phyloP scores from a whole-genome alignment of 2,888 invertebrate genomes.

The Philereme vetulata region DNA sequence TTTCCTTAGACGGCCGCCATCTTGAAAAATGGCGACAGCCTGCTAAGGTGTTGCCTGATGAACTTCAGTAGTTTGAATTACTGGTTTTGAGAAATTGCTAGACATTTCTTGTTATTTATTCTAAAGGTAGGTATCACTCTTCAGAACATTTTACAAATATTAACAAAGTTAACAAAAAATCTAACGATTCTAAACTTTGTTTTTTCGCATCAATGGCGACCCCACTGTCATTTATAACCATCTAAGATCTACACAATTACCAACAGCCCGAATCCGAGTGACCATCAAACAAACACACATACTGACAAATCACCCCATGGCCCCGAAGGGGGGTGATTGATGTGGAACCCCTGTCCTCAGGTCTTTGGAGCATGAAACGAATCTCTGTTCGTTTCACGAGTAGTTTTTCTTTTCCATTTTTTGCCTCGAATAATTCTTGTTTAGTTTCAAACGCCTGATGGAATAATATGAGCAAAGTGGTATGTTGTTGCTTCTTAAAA shows the following conservation, averaged over 20 bases:
- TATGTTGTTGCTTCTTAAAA: conserved; percentile 13
- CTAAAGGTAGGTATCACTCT: neutral
- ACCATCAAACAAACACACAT: conserved; percentile 48
- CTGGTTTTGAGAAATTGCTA: conserved; percentile 19
- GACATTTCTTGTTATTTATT: neutral
- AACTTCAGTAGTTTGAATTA: conserved; percentile 27
- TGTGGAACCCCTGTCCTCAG: conserved; percentile 56
- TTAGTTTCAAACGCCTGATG: conserved; percentile 13
- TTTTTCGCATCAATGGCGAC: conserved; percentile 24
- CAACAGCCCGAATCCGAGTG: conserved; percentile 29
- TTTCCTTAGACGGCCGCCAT: conserved; percentile 23
- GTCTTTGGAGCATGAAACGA: conserved; percentile 35
- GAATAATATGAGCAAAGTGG: conserved; percentile 9
- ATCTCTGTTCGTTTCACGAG: conserved; percentile 21
- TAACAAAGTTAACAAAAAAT: no score
- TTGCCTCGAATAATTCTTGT: conserved; percentile 12
- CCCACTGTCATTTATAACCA: conserved; percentile 36
- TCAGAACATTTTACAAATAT: no score
- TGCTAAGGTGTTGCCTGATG: conserved; percentile 16
- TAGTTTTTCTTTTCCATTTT: conserved; percentile 13
- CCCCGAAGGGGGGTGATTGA: conserved; percentile 51
- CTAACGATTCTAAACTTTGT: conserved; percentile 1
- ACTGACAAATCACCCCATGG: conserved; percentile 29
- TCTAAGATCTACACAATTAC: conserved; percentile 40
- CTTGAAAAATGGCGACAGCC: conserved; percentile 24